Base-by-base conservation (phyloP, 2,797 vertebrate genomes). In the Anguilla pacifica region DNA sequence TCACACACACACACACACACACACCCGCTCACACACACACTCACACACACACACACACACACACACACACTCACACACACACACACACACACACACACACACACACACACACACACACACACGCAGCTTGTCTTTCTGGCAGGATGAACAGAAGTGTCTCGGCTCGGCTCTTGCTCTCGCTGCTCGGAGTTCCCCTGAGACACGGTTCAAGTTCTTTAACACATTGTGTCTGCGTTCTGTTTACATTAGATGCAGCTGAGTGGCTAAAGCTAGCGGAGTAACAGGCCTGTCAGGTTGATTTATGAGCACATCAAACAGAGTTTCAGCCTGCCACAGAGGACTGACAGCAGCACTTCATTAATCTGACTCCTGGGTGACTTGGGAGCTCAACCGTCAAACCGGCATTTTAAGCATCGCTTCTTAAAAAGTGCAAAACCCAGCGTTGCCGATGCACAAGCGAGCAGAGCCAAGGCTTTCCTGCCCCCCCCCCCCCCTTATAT, bases 301-400 rank as follows among this genome's bases (percentile, higher is more conserved):
- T 97, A 99, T 99, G 98, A 98, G 97, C 96, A 97, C 96, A 97
- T 98, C 97, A 98, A 96, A 96, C 96, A 97, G 96, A 97, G 97
- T 97, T 96, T 97, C 93, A 94, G 95, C 94, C 96, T 97, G 96
- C 97, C 97, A 97, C 94, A 94, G 93, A 92, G 93, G 96, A 97
- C 96, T 96, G 96, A 97, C 97, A 97, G 97, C 95, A 94, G 95
- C 96, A 96, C 95, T 97, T 97, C 97, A 97, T 97, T 98, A 97
- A 97, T 96, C 97, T 97, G 97, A 97, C 97, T 97, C 95, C 89
- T 93, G 93, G 96, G 94, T 93, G 93, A 96, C 93, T 94, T 93
- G 94, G 91, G 94, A 95, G 94, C 95, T 95, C 93, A 93, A 90
- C 88, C 92, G 59, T 92, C 96, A 95, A 94, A 95, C 92, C 91